These are phyloP conservation scores for Drosophila subpulchrella DNA, from an alignment of 1,140 invertebrate genomes.

Conservation along the genomic window DNA sequence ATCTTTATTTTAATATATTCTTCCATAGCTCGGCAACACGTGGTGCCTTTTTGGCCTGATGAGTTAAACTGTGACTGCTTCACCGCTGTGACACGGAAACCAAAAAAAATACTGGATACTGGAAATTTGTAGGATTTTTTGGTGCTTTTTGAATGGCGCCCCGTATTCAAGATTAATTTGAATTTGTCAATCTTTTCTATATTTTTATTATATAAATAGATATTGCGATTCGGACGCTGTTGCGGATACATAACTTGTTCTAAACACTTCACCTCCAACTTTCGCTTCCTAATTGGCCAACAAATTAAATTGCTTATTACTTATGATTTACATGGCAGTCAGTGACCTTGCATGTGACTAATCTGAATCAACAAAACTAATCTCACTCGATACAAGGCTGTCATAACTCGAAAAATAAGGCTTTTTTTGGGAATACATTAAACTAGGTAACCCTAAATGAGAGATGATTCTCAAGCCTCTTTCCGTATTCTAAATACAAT, in stretches of 20 bases:
- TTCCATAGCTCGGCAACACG: conserved; percentile 20
- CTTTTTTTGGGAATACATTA: background rate
- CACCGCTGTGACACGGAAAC: background rate
- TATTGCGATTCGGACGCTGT: conserved; percentile 72
- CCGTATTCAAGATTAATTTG: conserved; percentile 10
- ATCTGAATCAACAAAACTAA: conserved; percentile 55
- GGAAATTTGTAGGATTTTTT: conserved; percentile 10
- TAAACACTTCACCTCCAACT: conserved; percentile 56
- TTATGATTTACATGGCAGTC: conserved; percentile 59
- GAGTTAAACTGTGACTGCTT: background rate
- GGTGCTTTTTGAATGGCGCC: conserved; percentile 1
- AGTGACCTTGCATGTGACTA: conserved; percentile 48
- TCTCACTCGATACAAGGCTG: conserved; percentile 20
- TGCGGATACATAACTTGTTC: conserved; percentile 63
- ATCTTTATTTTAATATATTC: conserved; percentile 4
- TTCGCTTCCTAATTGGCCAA: conserved; percentile 66
- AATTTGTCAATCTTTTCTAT: conserved; percentile 27
- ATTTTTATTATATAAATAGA: conserved; percentile 80
- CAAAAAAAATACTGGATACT: conserved; percentile 3
- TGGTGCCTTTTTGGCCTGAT: background rate
- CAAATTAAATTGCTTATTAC: conserved; percentile 72
- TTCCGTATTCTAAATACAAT: background rate
- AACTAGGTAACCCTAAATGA: background rate
- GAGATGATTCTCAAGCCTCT: background rate
- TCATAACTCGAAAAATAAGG: background rate